These are phyloP conservation scores for Carassius carassius DNA, from an alignment of 2,113 vertebrate genomes.

Conservation along the genomic window DNA sequence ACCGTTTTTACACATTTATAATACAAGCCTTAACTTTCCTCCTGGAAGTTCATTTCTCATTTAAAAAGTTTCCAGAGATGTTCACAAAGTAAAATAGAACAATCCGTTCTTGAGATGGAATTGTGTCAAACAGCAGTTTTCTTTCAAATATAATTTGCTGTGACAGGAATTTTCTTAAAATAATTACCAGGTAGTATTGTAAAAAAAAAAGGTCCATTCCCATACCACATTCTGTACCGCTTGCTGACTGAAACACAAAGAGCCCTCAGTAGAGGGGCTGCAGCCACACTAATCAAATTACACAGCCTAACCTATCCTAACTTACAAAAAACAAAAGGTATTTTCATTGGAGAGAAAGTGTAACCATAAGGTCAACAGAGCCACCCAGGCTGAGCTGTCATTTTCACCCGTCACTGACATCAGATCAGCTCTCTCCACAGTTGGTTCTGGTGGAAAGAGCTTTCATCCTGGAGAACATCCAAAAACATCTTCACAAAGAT, in stretches of 20 bases:
- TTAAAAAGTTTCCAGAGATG: background rate
- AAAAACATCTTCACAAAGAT: constrained; percentile 14
- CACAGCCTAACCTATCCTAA: background rate
- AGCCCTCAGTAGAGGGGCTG: background rate
- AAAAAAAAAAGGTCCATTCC: background rate
- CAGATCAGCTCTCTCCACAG: constrained; percentile 16
- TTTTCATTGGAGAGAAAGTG: constrained; percentile 28
- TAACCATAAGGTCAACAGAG: constrained; percentile 25
- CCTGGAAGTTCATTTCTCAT: background rate
- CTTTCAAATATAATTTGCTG: background rate
- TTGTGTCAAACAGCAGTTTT: background rate
- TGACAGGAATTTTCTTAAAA: background rate
- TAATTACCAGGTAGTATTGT: background rate
- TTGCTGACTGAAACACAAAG: constrained; percentile 10
- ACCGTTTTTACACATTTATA: background rate
- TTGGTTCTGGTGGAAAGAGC: constrained; percentile 14
- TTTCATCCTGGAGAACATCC: constrained; percentile 13
- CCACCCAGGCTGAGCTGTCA: constrained; percentile 28
- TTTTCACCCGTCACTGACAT: background rate
- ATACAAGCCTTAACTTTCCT: background rate
- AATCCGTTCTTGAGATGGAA: no score
- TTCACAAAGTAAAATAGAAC: background rate
- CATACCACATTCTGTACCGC: background rate
- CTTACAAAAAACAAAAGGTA: background rate
- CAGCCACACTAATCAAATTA: background rate